Evolutionary conservation across 2,113 vertebrate genomes (phyloP).

Genomic region (Syngnathoides biaculeatus): DNA sequence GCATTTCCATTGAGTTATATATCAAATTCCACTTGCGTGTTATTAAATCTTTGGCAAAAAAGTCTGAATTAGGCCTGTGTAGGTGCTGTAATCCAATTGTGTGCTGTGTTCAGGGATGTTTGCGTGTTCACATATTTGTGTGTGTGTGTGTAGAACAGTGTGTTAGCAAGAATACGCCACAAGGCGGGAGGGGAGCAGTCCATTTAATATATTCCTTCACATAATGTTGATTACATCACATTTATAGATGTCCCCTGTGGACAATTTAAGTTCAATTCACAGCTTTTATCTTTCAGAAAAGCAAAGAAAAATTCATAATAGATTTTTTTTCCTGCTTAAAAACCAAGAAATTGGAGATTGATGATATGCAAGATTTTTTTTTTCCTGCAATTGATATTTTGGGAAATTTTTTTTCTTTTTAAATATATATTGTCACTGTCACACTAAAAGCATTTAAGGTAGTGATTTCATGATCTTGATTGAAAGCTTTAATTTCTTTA

Average conservation of each 20-base stretch:
- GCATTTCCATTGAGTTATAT: constrained; percentile 72
- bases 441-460: too few species aligned
- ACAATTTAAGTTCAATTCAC: too few species aligned
- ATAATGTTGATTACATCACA: neutral
- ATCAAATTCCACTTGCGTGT: constrained; percentile 73
- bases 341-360: too few species aligned
- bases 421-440: too few species aligned
- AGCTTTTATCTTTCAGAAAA: too few species aligned
- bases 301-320: neutral
- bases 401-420: neutral
- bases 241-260: neutral
- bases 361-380: neutral
- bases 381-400: neutral
- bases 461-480: too few species aligned
- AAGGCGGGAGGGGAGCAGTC: neutral
- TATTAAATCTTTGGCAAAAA: constrained; percentile 72
- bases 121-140: neutral
- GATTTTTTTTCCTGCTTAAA: neutral
- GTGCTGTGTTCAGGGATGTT: constrained; percentile 26
- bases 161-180: neutral
- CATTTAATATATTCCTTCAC: neutral
- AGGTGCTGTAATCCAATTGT: constrained; percentile 70
- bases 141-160: neutral
- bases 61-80: constrained; percentile 42
- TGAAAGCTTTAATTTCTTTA: too few species aligned